Base-by-base conservation (phyloP, 2,113 vertebrate species). In the Vicugna pacos region DNA sequence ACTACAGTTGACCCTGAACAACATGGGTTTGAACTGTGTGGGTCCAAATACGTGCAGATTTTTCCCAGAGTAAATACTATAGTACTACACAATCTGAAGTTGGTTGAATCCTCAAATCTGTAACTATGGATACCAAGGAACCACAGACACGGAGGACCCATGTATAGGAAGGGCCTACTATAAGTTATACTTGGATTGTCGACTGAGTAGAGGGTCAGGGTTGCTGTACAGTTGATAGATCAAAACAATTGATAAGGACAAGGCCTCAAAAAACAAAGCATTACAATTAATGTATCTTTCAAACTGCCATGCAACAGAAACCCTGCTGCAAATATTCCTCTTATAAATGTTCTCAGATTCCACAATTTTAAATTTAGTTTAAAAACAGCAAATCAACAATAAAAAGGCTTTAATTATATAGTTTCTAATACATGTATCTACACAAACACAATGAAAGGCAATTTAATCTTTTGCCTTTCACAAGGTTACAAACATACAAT, bases 361-460 rank as follows among this genome's bases (percentile, higher is more conserved):
- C 19, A 80, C 67, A 13, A 77, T 94, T 19, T 77, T 73, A 35
- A 79, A 65, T 24, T 56, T 56, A 80, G n/a, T 24, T 22, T n/a
- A 85, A 88, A 92, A 62, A 81, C 11, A 67, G 38, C 15, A 65
- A 58, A 72, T 50, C 3, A 81, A 50, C 12, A 92, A 93, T 58
- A 86, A 91, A 93, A 92, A 94, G n/a, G 8, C 30, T 96, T 92
- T 94, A 73, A 42, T 95, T 75, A 69, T 85, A 81, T 85, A 86
- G 65, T 77, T 30, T 54, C n/a, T 62, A 81, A 93, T 89, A 52
- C 65, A 28, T 80, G 4, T 91, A 82, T 52, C 46, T 81, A 28
- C 10, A n/a, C 16, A 94, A 79, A 86, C n/a, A 94, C 30, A 85
- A 65, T 84, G 38, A 67, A 92, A 69, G 15, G 6, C 52, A 77